These are phyloP conservation scores for Argyresthia goedartella DNA, from an alignment of 2,888 invertebrate species.

Conservation along the genomic window DNA sequence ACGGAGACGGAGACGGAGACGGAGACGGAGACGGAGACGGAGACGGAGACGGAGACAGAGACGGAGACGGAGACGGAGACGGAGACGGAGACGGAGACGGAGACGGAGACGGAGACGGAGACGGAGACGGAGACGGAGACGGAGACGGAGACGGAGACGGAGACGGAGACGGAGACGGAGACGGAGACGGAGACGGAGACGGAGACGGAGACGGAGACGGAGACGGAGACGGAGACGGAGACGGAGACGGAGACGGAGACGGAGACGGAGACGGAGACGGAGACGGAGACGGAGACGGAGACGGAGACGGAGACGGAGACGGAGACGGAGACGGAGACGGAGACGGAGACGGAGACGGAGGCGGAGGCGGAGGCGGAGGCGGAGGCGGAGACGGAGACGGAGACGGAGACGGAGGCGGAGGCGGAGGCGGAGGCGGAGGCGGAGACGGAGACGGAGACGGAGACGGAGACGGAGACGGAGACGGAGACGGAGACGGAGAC, in stretches of 20 bases:
- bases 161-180: background rate
- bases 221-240: background rate
- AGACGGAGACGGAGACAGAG: background rate
- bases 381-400: background rate
- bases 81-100: background rate
- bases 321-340: background rate
- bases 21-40: background rate
- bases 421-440: background rate
- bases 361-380: background rate
- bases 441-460: background rate
- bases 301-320: background rate
- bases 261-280: background rate
- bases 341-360: too few species aligned
- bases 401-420: too few species aligned
- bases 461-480: background rate
- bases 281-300: background rate
- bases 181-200: background rate
- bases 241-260: background rate
- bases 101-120: background rate
- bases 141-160: background rate
- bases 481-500: background rate
- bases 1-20: background rate
- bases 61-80: background rate
- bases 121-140: background rate
- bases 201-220: background rate